Base-by-base conservation (phyloP, 2,113 vertebrate genomes). In the Chaenogobius annularis region DNA sequence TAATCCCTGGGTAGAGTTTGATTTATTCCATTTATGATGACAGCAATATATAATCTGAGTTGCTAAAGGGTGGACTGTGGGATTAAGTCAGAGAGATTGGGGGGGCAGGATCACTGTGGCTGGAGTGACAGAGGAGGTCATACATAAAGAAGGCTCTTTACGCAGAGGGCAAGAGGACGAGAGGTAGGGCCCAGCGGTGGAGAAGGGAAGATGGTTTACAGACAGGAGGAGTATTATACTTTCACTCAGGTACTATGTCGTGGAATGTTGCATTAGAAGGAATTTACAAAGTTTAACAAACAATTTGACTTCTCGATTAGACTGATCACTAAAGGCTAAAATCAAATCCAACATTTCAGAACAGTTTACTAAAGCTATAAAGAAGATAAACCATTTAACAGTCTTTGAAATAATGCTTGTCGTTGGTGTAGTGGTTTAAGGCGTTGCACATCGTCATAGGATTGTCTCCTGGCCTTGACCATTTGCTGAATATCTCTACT, bases 51-150 rank as follows among this genome's bases (percentile, higher is more conserved):
- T 85, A 82, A 79, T 26, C 75, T 61, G 79, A 84, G 79, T 76
- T 68, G 54, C 44, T 72, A 69, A 55, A 2, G 54, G 59, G 69
- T 55, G 74, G 65, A 81, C 79, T 82, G 78, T 73, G 69, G 86
- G 88, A 91, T 92, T 89, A 90, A 89, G 81, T 74, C 71, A 84
- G 84, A 89, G 80, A 81, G 88, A 90, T 92, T 92, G 90, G 50
- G 71, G n/a, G 71, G 76, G 72, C 75, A 76, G 74, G 88, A 88
- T 83, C 83, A 79, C 72, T 66, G 26, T 31, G 67, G 69, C 50
- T 10, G 40, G 81, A 87, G 83, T 90, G 89, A 90, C 89, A 91
- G 85, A 79, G 83, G 83, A 89, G 91, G 90, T 91, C 90, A 89
- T 80, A 77, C 76, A 83, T 81, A 80, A 89, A 78, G 70, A 82